Base-by-base conservation (phyloP, 1,140 invertebrate genomes). In the Drosophila nebulosa region DNA sequence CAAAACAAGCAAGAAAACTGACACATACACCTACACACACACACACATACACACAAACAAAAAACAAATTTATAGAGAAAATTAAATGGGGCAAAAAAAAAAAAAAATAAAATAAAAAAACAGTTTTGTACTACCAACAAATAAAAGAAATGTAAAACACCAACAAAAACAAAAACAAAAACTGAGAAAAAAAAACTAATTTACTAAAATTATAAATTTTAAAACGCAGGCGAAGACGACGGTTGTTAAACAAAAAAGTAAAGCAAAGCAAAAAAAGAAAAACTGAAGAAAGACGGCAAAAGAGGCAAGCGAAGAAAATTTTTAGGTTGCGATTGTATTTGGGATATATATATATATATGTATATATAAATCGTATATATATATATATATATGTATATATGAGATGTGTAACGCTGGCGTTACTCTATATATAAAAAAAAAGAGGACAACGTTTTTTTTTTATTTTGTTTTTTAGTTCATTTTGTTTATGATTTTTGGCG, bases 371-470 rank as follows among this genome's bases (percentile, higher is more conserved):
- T 27, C 1, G 3, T 6, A 32, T 12, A 22, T 16, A 51, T 21
- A 51, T 18, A 51, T 10, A 72, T 72, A 50, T 68, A 74, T 72
- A 71, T 63, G 58, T 65, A 74, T 65, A 74, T 36, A 74, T 53
- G 55, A 74, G 35, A 46, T 46, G 4, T 14, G 71, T 74, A 74
- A 74, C 71, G 71, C 71, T 74, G 71, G 71, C 71, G 71, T 74
- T 74, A 74, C 71, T 74, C 71, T 74, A 71, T 63, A 46, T 60
- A 74, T 60, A 55, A 74, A 71, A 74, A 62, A n/a, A n/a, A n/a
- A n/a, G n/a, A n/a, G n/a, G n/a, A 64, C 71, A 57, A 1, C 67
- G 53, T 67, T 60, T 51, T 64, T 30, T 55, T 53, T 27, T 7
- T 52, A 0, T 9, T 6, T 27, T 26, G 27, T n/a, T 9, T 46